Percentiles rank a stretch among this genome's conserved stretches.
Evolutionary conservation across 1,140 invertebrate genomes (phyloP).

Genomic region (Magallana gigas): DNA sequence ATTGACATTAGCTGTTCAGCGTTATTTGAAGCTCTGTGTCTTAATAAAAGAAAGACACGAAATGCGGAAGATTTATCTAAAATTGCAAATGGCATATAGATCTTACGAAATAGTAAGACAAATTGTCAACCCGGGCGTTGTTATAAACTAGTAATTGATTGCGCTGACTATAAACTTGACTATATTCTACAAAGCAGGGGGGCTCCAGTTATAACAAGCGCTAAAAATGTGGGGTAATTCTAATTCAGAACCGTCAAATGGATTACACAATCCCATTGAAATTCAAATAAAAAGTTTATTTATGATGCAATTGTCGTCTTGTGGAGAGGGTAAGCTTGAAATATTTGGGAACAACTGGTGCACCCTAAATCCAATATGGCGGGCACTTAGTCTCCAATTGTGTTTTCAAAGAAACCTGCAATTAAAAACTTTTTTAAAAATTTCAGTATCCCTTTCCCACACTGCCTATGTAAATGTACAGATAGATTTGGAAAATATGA

Average conservation of each 20-base stretch:
- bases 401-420: too few species aligned
- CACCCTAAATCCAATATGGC: not conserved
- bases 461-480: too few species aligned
- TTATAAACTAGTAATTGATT: conserved; percentile 26
- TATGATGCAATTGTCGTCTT: conserved; percentile 38
- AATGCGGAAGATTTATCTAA: too few species aligned
- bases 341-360: conserved; percentile 28
- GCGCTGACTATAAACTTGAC: not conserved
- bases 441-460: too few species aligned
- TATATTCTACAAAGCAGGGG: conserved; percentile 17
- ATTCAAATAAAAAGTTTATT: conserved; percentile 35
- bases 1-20: too few species aligned
- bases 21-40: too few species aligned
- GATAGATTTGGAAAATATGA: too few species aligned
- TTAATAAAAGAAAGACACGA: too few species aligned
- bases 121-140: not conserved
- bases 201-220: not conserved
- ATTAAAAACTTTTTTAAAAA: too few species aligned
- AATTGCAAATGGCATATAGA: too few species aligned
- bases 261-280: conserved; percentile 36
- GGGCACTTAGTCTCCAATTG: not conserved
- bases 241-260: conserved; percentile 26
- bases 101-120: too few species aligned
- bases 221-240: conserved; percentile 14
- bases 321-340: conserved; percentile 4